Percentiles rank a stretch among this genome's conserved stretches.
phyloP scores from a whole-genome alignment of 2,888 invertebrate genomes.

The Drosophila vallismaia region DNA sequence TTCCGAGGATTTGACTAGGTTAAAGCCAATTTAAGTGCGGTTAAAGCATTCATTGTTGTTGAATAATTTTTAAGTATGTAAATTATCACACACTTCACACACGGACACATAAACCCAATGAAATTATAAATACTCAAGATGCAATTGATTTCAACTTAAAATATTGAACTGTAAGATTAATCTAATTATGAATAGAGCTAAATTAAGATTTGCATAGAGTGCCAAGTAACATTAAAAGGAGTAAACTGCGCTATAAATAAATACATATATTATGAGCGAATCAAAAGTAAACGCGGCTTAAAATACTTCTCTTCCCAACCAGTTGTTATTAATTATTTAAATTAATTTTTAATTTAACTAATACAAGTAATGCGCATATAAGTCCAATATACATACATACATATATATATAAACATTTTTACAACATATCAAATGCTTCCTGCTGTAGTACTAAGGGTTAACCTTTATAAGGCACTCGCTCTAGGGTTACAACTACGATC shows the following conservation, averaged over 20 bases:
- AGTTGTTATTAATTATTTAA: slow-evolving; percentile 76
- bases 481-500: slow-evolving; percentile 23
- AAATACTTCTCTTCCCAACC: slow-evolving; percentile 45
- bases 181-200: slow-evolving; percentile 53
- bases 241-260: slow-evolving; percentile 27
- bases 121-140: slow-evolving; percentile 61
- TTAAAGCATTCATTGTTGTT: slow-evolving; percentile 83
- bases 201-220: slow-evolving; percentile 83
- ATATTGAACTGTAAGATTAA: slow-evolving; percentile 48
- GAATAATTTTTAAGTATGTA: slow-evolving; percentile 83
- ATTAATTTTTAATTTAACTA: slow-evolving; percentile 60
- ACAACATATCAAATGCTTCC: slow-evolving; percentile 83
- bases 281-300: slow-evolving; percentile 45
- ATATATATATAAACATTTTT: slow-evolving; percentile 58
- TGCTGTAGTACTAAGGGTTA: slow-evolving; percentile 61
- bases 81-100: slow-evolving; percentile 61
- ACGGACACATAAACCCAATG: slow-evolving; percentile 62
- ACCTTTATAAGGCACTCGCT: slow-evolving; percentile 18
- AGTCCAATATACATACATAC: slow-evolving; percentile 44
- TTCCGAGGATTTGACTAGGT: slow-evolving; percentile 13
- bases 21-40: slow-evolving; percentile 57
- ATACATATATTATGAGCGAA: slow-evolving; percentile 17
- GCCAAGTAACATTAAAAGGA: slow-evolving; percentile 70
- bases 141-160: slow-evolving; percentile 38
- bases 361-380: slow-evolving; percentile 25